Percentiles rank a stretch among this genome's conserved stretches.
These are phyloP conservation scores for Drosophila aff. DNA, from an alignment of 1,140 invertebrate species.

Conservation along the genomic window DNA sequence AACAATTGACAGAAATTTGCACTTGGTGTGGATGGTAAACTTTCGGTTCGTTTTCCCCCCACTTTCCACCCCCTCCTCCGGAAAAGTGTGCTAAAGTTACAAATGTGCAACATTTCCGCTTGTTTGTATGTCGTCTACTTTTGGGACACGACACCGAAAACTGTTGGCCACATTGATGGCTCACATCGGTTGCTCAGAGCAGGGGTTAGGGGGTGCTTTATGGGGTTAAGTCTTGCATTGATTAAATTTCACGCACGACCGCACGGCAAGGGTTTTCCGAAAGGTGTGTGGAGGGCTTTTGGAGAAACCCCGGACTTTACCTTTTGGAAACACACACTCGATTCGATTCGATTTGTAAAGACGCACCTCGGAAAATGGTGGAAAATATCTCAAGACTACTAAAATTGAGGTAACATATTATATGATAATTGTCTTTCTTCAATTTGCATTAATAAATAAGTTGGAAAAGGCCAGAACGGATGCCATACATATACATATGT, in stretches of 20 bases:
- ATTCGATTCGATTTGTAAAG: constrained; percentile 55
- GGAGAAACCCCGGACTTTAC: constrained; percentile 21
- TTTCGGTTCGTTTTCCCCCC: constrained; percentile 44
- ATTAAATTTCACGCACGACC: constrained; percentile 82
- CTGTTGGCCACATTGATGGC: constrained; percentile 74
- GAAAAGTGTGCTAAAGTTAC: constrained; percentile 63
- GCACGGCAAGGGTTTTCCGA: constrained; percentile 45
- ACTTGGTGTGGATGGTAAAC: constrained; percentile 65
- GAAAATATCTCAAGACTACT: neutral
- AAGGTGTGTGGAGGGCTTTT: constrained; percentile 9
- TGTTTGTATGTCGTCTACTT: constrained; percentile 56
- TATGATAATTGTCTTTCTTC: too few species aligned
- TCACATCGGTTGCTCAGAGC: constrained; percentile 38
- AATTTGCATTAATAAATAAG: too few species aligned
- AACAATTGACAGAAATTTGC: constrained; percentile 79
- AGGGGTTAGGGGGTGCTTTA: constrained; percentile 4
- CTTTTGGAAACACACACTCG: constrained; percentile 14
- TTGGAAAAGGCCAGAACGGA: too few species aligned
- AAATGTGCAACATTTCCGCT: constrained; percentile 82
- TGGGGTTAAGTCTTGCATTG: constrained; percentile 60
- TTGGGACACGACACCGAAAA: constrained; percentile 76
- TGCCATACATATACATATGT: too few species aligned
- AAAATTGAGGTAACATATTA: too few species aligned
- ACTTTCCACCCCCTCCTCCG: neutral
- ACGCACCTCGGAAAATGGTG: neutral